Base-by-base conservation (phyloP, 2,797 vertebrate genomes). In the Acanthis flammea region DNA sequence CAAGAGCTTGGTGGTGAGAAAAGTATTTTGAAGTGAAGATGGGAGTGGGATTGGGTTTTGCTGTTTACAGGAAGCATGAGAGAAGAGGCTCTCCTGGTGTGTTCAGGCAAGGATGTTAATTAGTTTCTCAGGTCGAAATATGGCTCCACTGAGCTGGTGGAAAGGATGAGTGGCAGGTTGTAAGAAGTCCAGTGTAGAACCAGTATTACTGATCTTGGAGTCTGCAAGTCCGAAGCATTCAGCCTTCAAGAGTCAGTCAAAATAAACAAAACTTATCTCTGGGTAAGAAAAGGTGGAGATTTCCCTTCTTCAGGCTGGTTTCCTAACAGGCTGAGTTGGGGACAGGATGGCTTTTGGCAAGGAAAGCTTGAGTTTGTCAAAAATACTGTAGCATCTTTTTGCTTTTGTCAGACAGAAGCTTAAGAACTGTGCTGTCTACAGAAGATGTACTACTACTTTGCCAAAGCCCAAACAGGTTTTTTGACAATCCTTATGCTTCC, bases 381-480 rank as follows among this genome's bases (percentile, higher is more conserved):
- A 88, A 84, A 72, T 44, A 57, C 60, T 45, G 28, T 14, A 63
- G 55, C 16, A 3, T 30, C 55, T 70, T 86, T 90, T 86, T 81
- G 21, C 72, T 93, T 81, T 41, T 72, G 53, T 89, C 75, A 85
- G 68, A 77, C 65, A 54, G 66, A 77, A 80, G 68, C 28, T 28
- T 61, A 63, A 57, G 67, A 93, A 54, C 27, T 71, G 35, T 74
- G 50, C 53, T 93, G 63, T 91, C 60, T 96, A 50, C 50, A 67
- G 65, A 95, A 55, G 41, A 50, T n/a, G 60, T 74, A 83, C 58
- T 87, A 47, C 35, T 89, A 51, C 70, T 91, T 88, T 94, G 82
- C 89, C 80, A 91, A 87, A 91, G 70, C 73, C 79, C 82, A 94
- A 86, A 86, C 92, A 91, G 91, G 82, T 92, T 96, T 94, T 91